Evolutionary conservation across 2,888 invertebrate genomes (phyloP).

Genomic region (Drosophila nr. perissopoda): DNA sequence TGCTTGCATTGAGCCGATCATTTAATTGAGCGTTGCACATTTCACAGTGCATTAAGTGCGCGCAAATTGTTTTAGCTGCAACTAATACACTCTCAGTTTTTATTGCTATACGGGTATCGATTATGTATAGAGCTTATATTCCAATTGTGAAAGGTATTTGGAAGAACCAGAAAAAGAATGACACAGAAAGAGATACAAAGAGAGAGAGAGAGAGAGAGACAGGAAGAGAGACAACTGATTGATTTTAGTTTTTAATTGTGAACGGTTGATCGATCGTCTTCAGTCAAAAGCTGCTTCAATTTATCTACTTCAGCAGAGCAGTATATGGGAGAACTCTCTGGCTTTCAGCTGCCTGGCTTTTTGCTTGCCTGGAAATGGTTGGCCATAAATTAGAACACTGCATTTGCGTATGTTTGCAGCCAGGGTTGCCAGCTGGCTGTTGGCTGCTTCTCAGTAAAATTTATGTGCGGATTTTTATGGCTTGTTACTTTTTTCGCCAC

Average conservation of each 20-base stretch:
- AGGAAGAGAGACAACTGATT: not conserved
- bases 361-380: conserved; percentile 41
- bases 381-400: conserved; percentile 63
- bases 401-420: conserved; percentile 70
- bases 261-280: not conserved
- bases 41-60: conserved; percentile 31
- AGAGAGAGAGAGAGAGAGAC: not conserved
- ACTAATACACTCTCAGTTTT: not conserved
- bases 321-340: not conserved
- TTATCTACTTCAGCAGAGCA: conserved; percentile 46
- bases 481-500: conserved; percentile 42
- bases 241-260: not conserved
- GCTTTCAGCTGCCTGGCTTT: conserved; percentile 15
- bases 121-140: not conserved
- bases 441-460: conserved; percentile 41
- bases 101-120: not conserved
- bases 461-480: conserved; percentile 70
- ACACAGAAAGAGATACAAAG: not conserved
- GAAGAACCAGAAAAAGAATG: not conserved
- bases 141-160: not conserved
- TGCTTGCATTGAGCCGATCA: conserved; percentile 12
- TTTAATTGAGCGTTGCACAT: conserved; percentile 28
- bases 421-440: conserved; percentile 23
- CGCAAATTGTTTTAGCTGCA: conserved; percentile 5
- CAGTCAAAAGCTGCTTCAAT: conserved; percentile 55